phyloP scores from a whole-genome alignment of 2,888 invertebrate species.

The Mesorhabditis spiculigera region DNA sequence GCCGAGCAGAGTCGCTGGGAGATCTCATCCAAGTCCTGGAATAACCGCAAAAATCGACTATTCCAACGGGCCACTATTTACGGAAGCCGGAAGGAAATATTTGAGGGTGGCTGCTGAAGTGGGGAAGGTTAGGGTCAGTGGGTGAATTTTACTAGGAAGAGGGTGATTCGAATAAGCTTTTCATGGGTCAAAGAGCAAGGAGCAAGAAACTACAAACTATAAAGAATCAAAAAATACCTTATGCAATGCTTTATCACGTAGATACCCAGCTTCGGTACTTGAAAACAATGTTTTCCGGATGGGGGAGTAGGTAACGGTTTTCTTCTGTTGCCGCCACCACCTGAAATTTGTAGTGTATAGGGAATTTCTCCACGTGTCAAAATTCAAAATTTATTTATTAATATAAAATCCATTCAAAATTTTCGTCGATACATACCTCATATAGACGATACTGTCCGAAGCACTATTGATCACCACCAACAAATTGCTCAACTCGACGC shows the following conservation, averaged over 20 bases:
- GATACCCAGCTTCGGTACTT: not conserved
- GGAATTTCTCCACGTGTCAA: too few species aligned
- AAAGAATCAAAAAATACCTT: not conserved
- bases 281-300: not conserved
- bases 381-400: not conserved
- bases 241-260: not conserved
- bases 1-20: not conserved
- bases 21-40: conserved; percentile 1
- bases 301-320: not conserved
- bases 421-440: not conserved
- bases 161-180: too few species aligned
- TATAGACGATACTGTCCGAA: conserved; percentile 11
- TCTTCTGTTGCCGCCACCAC: not conserved
- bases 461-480: conserved; percentile 11
- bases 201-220: too few species aligned
- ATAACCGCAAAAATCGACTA: not conserved
- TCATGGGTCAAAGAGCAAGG: too few species aligned
- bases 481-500: conserved; percentile 12
- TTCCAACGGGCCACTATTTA: too few species aligned
- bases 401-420: not conserved
- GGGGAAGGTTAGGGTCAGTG: too few species aligned
- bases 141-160: too few species aligned
- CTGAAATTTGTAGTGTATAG: not conserved
- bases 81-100: not conserved
- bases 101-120: not conserved